Evolutionary conservation across 2,888 invertebrate species (phyloP).

Genomic region (Hydroisotoma schaefferi): DNA sequence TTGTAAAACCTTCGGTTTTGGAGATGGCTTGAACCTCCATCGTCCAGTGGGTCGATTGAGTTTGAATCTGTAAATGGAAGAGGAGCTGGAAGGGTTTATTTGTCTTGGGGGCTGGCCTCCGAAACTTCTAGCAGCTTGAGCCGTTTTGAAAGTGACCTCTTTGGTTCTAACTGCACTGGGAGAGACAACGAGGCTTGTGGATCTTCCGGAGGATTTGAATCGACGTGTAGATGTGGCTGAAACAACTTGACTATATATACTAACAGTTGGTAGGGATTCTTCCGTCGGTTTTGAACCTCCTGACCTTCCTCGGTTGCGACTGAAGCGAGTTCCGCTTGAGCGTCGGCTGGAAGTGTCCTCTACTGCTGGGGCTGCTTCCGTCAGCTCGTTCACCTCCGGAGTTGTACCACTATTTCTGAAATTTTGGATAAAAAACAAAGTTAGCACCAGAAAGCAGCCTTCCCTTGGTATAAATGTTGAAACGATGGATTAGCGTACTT

Average conservation of each 20-base stretch:
- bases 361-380: slow-evolving; percentile 14
- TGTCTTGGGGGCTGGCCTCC: background rate
- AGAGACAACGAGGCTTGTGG: background rate
- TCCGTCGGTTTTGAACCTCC: slow-evolving; percentile 23
- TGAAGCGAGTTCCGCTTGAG: slow-evolving; percentile 6
- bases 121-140: slow-evolving; percentile 26
- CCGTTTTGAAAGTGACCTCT: slow-evolving; percentile 19
- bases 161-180: background rate
- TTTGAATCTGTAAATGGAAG: slow-evolving; percentile 67
- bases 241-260: slow-evolving; percentile 44
- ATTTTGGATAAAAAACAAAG: background rate
- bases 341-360: slow-evolving; percentile 9
- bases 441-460: background rate
- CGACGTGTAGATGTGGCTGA: slow-evolving; percentile 44
- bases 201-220: slow-evolving; percentile 33
- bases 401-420: slow-evolving; percentile 10
- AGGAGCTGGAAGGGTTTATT: slow-evolving; percentile 36
- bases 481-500: background rate
- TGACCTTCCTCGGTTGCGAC: slow-evolving; percentile 29
- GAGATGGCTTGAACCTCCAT: slow-evolving; percentile 87
- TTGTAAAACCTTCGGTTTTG: slow-evolving; percentile 75
- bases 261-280: slow-evolving; percentile 41
- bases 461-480: background rate
- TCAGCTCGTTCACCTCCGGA: slow-evolving; percentile 41
- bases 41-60: slow-evolving; percentile 76